These are phyloP conservation scores for Helarctos malayanus DNA, from an alignment of 2,797 vertebrate genomes.

Conservation along the genomic window DNA sequence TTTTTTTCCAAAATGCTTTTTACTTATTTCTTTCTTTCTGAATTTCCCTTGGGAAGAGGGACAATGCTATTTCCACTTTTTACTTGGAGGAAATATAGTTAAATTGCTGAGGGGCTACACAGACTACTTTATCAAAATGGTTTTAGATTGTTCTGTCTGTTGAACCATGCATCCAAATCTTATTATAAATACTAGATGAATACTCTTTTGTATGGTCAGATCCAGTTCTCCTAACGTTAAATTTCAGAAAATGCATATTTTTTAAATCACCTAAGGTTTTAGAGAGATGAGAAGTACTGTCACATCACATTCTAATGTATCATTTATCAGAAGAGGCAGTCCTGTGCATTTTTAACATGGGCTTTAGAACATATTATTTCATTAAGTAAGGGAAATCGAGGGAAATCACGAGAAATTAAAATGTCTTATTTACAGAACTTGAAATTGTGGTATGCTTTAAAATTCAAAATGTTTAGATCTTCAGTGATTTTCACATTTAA, in stretches of 20 bases:
- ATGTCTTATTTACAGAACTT: conserved; percentile 65
- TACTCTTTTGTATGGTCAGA: conserved; percentile 16
- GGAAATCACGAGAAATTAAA: conserved; percentile 65
- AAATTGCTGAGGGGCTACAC: conserved; percentile 64
- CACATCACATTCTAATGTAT: neutral
- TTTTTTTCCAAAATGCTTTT: conserved; percentile 40
- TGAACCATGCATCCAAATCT: conserved; percentile 16
- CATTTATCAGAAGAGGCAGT: conserved; percentile 26
- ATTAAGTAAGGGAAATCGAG: neutral
- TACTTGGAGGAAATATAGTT: conserved; percentile 5
- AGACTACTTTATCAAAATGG: conserved; percentile 66
- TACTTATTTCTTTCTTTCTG: conserved; percentile 26
- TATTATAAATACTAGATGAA: conserved; percentile 66
- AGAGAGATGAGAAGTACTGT: conserved; percentile 44
- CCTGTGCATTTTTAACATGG: conserved; percentile 39
- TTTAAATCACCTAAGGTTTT: conserved; percentile 41
- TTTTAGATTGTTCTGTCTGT: conserved; percentile 65
- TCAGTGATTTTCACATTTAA: conserved; percentile 74
- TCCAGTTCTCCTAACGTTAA: conserved; percentile 43
- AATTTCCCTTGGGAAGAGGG: conserved; percentile 8
- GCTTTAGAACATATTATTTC: conserved; percentile 56
- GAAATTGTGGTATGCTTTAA: conserved; percentile 62
- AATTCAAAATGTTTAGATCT: conserved; percentile 65
- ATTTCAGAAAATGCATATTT: conserved; percentile 33
- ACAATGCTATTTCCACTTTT: conserved; percentile 36